Percentiles rank a stretch among this genome's conserved stretches.
phyloP scores from a whole-genome alignment of 2,797 vertebrate genomes.

The Crypturellus tataupa region DNA sequence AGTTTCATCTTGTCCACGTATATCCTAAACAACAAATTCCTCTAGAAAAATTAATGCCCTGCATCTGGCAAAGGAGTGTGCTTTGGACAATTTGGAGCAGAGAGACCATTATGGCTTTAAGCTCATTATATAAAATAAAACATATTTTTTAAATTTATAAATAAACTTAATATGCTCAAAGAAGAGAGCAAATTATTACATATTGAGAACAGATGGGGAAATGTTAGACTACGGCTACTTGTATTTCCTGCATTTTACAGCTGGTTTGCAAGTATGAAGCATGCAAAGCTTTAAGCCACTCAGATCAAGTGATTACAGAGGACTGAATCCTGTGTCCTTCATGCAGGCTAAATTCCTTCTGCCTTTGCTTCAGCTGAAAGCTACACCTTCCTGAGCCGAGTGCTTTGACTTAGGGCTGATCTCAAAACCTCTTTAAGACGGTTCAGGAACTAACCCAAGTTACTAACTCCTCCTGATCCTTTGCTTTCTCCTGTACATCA shows the following conservation, averaged over 20 bases:
- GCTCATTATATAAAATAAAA: constrained; percentile 60
- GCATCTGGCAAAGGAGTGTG: constrained; percentile 1
- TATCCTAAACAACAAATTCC: constrained; percentile 11
- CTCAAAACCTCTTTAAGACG: neutral
- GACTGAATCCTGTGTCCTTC: constrained; percentile 35
- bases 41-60: constrained; percentile 36
- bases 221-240: neutral
- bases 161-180: constrained; percentile 52
- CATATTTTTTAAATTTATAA: constrained; percentile 55
- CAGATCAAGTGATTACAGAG: constrained; percentile 48
- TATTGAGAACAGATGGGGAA: constrained; percentile 65
- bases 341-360: constrained; percentile 41
- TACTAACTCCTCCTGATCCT: neutral
- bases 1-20: neutral
- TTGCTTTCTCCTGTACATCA: neutral
- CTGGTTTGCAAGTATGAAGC: constrained; percentile 39
- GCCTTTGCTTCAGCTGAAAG: constrained; percentile 47
- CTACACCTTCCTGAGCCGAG: constrained; percentile 36
- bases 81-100: constrained; percentile 37
- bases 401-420: neutral
- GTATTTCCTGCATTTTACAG: constrained; percentile 66
- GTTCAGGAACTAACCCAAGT: neutral
- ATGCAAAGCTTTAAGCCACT: constrained; percentile 32
- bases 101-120: constrained; percentile 32
- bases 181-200: constrained; percentile 63